phyloP scores from a whole-genome alignment of 1,140 invertebrate genomes.

The Polypedilum pembai region DNA sequence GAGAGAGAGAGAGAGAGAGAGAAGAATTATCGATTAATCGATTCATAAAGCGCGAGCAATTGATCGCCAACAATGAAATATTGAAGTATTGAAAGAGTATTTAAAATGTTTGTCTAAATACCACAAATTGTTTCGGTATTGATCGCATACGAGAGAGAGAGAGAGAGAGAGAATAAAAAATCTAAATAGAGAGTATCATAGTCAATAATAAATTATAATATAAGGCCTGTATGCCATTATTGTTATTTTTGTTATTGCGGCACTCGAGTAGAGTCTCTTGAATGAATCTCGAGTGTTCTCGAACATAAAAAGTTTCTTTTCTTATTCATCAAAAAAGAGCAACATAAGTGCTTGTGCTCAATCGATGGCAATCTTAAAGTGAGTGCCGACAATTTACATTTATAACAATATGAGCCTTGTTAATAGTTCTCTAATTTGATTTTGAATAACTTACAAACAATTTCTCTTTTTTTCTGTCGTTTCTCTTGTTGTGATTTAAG shows the following conservation, averaged over 20 bases:
- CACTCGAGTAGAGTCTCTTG: background rate
- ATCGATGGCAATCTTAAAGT: background rate
- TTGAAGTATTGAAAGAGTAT: constrained; percentile 2
- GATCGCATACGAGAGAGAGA: background rate
- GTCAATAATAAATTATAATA: constrained; percentile 12
- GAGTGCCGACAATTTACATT: constrained; percentile 24
- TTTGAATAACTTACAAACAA: background rate
- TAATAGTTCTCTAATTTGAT: background rate
- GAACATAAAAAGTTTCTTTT: background rate
- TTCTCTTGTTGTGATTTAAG: background rate
- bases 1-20: background rate
- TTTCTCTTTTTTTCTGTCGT: background rate
- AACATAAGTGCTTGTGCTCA: constrained; percentile 1
- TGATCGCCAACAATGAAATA: background rate
- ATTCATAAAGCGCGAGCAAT: constrained; percentile 16
- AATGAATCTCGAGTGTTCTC: background rate
- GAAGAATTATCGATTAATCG: constrained; percentile 6
- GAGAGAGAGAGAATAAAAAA: background rate
- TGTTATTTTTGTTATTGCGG: background rate
- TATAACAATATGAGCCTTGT: background rate
- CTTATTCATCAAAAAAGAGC: background rate
- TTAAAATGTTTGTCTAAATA: constrained; percentile 28
- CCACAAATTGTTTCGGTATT: constrained; percentile 24
- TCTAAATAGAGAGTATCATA: background rate
- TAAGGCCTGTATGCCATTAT: background rate